Evolutionary conservation across 2,113 vertebrate species (phyloP), one percentile per base, ranked within the genome.

Genomic region (Donacobius atricapilla): DNA sequence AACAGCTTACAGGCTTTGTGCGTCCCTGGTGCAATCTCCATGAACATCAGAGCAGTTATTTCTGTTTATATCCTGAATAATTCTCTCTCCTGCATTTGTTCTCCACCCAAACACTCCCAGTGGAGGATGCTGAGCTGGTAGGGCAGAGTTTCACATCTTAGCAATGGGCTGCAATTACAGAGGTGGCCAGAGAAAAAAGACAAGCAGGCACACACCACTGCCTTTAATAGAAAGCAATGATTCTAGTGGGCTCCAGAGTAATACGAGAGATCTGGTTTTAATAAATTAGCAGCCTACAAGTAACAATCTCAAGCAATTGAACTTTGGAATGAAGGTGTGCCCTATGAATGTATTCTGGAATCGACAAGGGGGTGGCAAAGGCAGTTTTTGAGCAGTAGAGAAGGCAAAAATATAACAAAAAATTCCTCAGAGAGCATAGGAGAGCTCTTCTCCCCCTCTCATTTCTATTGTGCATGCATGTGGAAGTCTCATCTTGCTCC

Each of bases 251-350:
- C 95, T 94, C 79, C 40, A 33, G 79, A 97, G 93, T 83, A 97
- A 97, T 93, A 96, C 0, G 1, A 88, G 89, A 94, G 94, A 96
- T 94, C 85, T 97, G 89, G 79, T 96, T 96, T 96, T 96, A 97
- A 96, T 96, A 97, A 96, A 97, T 97, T 96, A 97, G 89, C 95
- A 96, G 87, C 82, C 92, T 91, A 95, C 90, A 76, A 94, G 92
- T 96, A 95, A 96, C 87, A 96, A 96, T 94, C 94, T 97, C 93
- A 96, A 96, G 76, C 96, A 96, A 97, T 97, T 96, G 96, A 96
- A 94, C 84, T 93, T 82, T 87, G 73, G 87, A 95, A 97, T 50
- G 82, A 94, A 96, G 92, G 93, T 77, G 19, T 96, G 77, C 66
- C 87, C 92, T 86, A 95, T 94, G 84, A 93, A 97, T 96, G 87